Conservation (phyloP, 2,797 vertebrate species). For the Trachurus trachurus region DNA sequence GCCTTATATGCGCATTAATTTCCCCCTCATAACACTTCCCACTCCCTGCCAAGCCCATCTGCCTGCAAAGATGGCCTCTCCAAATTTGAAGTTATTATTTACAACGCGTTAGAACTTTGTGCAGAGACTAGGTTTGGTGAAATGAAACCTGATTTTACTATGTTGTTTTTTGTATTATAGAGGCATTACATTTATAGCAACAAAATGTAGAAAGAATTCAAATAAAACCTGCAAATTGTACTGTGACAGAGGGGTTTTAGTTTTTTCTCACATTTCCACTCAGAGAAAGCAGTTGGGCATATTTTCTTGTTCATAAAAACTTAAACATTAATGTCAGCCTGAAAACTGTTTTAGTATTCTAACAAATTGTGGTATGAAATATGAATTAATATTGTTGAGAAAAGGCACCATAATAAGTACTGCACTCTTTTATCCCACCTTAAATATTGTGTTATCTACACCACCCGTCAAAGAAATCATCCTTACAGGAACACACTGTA, state of each 20-base stretch:
- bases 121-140: slow-evolving; percentile 41
- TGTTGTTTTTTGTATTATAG: background rate
- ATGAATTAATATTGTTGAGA: background rate
- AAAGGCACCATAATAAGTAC: background rate
- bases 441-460: background rate
- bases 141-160: slow-evolving; percentile 16
- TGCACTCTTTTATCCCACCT: background rate
- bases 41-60: slow-evolving; percentile 81
- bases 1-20: slow-evolving; percentile 77
- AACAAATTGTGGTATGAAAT: background rate
- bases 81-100: slow-evolving; percentile 64
- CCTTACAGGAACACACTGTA: slow-evolving; percentile 23
- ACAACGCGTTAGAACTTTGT: slow-evolving; percentile 60
- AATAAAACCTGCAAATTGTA: background rate
- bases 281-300: background rate
- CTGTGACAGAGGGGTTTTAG: background rate
- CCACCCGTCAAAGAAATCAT: background rate
- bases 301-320: background rate
- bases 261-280: slow-evolving; percentile 5
- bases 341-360: background rate
- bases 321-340: background rate
- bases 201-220: background rate
- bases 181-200: background rate
- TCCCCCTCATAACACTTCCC: slow-evolving; percentile 72
- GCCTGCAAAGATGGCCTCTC: slow-evolving; percentile 78